Conservation (phyloP, 2,888 invertebrate genomes). For the Ectemnius lituratus region DNA sequence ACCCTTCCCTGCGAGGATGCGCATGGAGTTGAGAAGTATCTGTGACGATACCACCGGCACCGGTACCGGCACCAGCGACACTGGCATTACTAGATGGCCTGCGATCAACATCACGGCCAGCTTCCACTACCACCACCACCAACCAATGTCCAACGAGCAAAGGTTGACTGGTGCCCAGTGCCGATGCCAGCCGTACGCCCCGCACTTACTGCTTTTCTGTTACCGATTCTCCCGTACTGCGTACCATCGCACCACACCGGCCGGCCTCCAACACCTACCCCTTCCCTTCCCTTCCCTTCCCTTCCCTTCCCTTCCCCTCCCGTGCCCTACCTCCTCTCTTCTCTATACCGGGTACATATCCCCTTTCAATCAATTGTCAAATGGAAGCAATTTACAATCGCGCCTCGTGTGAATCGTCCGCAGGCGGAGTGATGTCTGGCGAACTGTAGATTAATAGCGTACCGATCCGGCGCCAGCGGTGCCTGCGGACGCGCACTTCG, state of each 20-base stretch:
- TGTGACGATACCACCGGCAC: conserved; percentile 26
- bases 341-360: conserved; percentile 23
- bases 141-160: neutral
- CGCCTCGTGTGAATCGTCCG: conserved; percentile 11
- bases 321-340: neutral
- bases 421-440: neutral
- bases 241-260: neutral
- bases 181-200: conserved; percentile 7
- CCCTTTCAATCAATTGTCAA: conserved; percentile 36
- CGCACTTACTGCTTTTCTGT: conserved; percentile 30
- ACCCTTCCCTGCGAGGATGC: conserved; percentile 28
- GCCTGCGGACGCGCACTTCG: neutral
- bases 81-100: conserved; percentile 5
- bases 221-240: conserved; percentile 16
- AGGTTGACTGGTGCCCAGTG: neutral
- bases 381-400: conserved; percentile 19
- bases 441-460: neutral
- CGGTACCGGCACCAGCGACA: conserved; percentile 10
- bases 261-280: too few relatives aligned
- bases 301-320: conserved; percentile 8
- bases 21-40: conserved; percentile 12
- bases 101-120: neutral
- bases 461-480: neutral
- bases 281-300: conserved; percentile 8
- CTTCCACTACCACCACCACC: neutral